Percentiles rank a stretch among this genome's conserved stretches.
Evolutionary conservation across 2,113 vertebrate genomes (phyloP).

Genomic region (Rhegmatorhina hoffmannsi): DNA sequence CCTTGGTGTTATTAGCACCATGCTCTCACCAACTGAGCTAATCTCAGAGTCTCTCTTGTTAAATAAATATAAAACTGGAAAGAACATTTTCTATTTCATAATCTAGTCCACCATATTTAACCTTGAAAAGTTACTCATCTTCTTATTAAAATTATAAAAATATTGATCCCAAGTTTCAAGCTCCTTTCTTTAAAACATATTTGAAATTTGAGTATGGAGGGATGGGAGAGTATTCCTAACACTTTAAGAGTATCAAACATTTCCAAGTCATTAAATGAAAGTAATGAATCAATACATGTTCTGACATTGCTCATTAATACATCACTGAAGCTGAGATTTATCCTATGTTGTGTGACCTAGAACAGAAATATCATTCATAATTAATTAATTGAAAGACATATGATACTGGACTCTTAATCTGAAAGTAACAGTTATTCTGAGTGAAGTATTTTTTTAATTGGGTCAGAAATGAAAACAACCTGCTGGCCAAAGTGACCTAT

Average conservation of each 20-base stretch:
- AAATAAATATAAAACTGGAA: neutral
- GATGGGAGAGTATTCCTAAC: neutral
- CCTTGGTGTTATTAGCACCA: neutral
- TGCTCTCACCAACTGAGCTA: neutral
- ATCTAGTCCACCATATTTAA: neutral
- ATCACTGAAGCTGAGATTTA: neutral
- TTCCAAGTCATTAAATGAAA: slow-evolving; percentile 18
- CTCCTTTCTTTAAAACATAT: neutral
- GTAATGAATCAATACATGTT: slow-evolving; percentile 21
- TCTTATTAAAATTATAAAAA: neutral
- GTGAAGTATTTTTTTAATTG: slow-evolving; percentile 17
- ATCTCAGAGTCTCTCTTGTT: neutral
- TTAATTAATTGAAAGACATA: neutral
- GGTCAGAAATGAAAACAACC: slow-evolving; percentile 20
- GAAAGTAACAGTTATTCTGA: neutral
- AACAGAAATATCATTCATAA: slow-evolving; percentile 9
- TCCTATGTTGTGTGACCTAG: neutral
- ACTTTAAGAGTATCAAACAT: neutral
- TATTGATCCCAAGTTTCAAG: neutral
- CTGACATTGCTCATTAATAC: neutral
- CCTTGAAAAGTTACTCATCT: neutral
- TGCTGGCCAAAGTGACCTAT: neutral
- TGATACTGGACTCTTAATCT: neutral
- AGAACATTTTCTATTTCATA: neutral
- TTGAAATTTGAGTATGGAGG: neutral